These are phyloP conservation scores for Meta bourneti DNA, from an alignment of 2,888 invertebrate genomes.

Conservation along the genomic window DNA sequence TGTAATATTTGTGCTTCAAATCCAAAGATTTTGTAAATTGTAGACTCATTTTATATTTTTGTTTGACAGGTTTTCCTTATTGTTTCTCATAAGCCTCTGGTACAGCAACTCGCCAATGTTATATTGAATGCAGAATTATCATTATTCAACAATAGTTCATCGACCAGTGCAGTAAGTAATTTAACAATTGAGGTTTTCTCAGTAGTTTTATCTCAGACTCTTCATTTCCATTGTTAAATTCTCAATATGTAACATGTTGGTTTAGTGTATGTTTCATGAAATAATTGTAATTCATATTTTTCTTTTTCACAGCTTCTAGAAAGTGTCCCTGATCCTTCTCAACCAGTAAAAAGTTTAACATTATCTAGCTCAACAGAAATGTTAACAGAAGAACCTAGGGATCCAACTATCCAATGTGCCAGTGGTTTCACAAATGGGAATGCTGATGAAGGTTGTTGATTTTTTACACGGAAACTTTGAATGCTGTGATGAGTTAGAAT, in stretches of 20 bases:
- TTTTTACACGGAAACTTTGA: background rate
- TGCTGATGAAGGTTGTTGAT: conserved; percentile 28
- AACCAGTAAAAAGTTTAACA: background rate
- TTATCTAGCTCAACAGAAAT: conserved; percentile 17
- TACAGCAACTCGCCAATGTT: conserved; percentile 93
- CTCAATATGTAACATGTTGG: no score
- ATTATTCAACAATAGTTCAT: conserved; percentile 77
- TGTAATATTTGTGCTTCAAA: background rate
- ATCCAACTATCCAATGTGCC: background rate
- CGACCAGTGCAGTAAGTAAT: conserved; percentile 49
- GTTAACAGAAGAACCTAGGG: background rate
- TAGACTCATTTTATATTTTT: background rate
- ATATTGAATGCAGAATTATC: conserved; percentile 89
- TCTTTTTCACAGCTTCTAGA: background rate
- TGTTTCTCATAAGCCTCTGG: conserved; percentile 93
- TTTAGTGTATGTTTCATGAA: no score
- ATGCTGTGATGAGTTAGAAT: background rate
- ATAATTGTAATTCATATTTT: no score
- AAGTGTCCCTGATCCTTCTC: background rate
- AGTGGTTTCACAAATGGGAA: conserved; percentile 33
- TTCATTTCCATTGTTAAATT: no score
- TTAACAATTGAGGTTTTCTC: background rate
- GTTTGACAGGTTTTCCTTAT: conserved; percentile 88
- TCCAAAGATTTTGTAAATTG: background rate
- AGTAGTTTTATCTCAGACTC: no score